Percentiles rank a stretch among this genome's conserved stretches.
Evolutionary conservation across 2,888 invertebrate species (phyloP).

Genomic region (Sinohyriopsis cumingii): DNA sequence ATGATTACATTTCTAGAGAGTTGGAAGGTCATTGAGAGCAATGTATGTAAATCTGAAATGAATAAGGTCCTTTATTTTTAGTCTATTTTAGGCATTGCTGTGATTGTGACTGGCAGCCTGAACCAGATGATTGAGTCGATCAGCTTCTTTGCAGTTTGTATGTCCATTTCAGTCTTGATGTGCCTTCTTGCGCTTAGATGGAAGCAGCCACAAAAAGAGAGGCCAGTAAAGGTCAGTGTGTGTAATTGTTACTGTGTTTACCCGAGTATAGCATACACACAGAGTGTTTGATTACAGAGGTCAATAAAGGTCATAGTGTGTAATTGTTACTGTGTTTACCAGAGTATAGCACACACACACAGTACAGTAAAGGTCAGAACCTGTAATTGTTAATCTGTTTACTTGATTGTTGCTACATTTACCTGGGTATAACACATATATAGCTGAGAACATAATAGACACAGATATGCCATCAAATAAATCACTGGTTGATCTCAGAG

Average conservation of each 20-base stretch:
- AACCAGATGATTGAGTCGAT: slow-evolving; percentile 24
- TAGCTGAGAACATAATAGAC: no score
- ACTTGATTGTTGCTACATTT: no score
- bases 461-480: no score
- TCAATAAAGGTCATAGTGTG: slow-evolving; percentile 29
- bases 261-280: neutral
- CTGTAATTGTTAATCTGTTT: neutral
- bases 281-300: no score
- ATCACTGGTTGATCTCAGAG: no score
- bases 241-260: neutral
- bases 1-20: no score
- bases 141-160: slow-evolving; percentile 34
- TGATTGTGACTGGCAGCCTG: slow-evolving; percentile 33
- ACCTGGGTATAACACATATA: no score
- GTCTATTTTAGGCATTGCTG: slow-evolving; percentile 26
- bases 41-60: no score
- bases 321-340: neutral
- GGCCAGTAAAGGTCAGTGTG: slow-evolving; percentile 32
- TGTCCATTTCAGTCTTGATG: slow-evolving; percentile 29
- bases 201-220: slow-evolving; percentile 17
- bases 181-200: slow-evolving; percentile 35
- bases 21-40: no score
- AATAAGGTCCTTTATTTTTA: slow-evolving; percentile 11
- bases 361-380: no score
- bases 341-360: neutral